Percentiles rank a stretch among this genome's conserved stretches.
Conservation (phyloP, 2,797 vertebrate species). For the Champsocephalus esox region DNA sequence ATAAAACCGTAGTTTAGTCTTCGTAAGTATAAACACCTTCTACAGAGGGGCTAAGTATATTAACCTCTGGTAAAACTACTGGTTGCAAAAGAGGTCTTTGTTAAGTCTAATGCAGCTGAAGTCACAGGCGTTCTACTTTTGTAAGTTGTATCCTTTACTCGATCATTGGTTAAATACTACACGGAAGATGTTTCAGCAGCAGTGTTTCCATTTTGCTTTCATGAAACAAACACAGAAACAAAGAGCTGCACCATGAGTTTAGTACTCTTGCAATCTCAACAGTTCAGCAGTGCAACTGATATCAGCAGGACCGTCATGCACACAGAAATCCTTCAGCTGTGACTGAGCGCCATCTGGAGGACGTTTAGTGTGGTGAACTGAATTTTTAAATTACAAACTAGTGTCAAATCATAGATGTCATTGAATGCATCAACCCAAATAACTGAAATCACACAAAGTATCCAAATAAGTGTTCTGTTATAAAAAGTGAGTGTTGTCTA, state of each 20-base stretch:
- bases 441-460: not conserved
- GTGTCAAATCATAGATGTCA: not conserved
- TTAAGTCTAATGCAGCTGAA: not conserved
- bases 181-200: not conserved
- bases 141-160: not conserved
- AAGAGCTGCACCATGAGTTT: not conserved
- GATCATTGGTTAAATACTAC: not conserved
- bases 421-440: not conserved
- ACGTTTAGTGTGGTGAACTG: not conserved
- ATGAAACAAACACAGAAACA: not conserved
- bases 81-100: not conserved
- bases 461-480: not conserved
- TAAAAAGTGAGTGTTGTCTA: not conserved
- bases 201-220: not conserved
- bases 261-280: not conserved
- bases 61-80: not conserved
- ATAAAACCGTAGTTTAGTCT: not conserved
- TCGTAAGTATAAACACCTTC: not conserved
- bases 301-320: not conserved
- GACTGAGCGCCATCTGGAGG: constrained; percentile 67
- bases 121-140: not conserved
- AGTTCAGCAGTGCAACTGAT: not conserved
- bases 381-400: not conserved
- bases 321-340: constrained; percentile 24
- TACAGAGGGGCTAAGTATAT: too few relatives aligned